Evolutionary conservation across 2,888 invertebrate species (phyloP).

Genomic region (Trissolcus brochymenae): DNA sequence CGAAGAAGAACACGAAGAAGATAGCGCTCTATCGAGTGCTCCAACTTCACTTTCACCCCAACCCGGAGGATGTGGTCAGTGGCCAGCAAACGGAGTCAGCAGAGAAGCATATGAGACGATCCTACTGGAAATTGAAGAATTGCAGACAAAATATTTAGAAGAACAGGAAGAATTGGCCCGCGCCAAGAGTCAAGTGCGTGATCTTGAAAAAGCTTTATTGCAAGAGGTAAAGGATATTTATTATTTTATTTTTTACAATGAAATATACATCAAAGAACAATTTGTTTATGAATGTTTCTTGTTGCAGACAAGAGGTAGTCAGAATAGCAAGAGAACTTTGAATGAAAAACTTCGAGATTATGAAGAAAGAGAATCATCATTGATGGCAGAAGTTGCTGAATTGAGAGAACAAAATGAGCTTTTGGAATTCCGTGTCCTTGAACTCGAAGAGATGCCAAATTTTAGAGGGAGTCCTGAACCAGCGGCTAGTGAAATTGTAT

Average conservation of each 20-base stretch:
- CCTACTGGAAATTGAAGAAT: slow-evolving; percentile 67
- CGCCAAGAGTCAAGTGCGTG: slow-evolving; percentile 77
- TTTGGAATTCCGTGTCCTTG: slow-evolving; percentile 86
- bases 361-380: slow-evolving; percentile 78
- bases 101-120: slow-evolving; percentile 75
- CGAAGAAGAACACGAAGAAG: slow-evolving; percentile 77
- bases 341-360: slow-evolving; percentile 76
- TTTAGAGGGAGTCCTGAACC: slow-evolving; percentile 65
- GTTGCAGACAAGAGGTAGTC: slow-evolving; percentile 68
- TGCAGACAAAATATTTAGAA: slow-evolving; percentile 67
- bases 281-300: slow-evolving; percentile 8
- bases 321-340: slow-evolving; percentile 69
- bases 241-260: no score
- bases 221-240: slow-evolving; percentile 68
- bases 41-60: slow-evolving; percentile 84
- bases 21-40: slow-evolving; percentile 83
- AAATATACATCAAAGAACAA: not conserved
- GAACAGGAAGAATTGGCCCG: slow-evolving; percentile 76
- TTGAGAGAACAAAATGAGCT: slow-evolving; percentile 88
- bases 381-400: slow-evolving; percentile 84
- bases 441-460: slow-evolving; percentile 81
- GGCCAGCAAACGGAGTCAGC: slow-evolving; percentile 63
- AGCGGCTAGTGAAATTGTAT: slow-evolving; percentile 68
- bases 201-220: slow-evolving; percentile 77
- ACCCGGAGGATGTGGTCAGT: slow-evolving; percentile 73